Conservation (phyloP, 2,888 invertebrate genomes). For the Tipula vernalis region DNA sequence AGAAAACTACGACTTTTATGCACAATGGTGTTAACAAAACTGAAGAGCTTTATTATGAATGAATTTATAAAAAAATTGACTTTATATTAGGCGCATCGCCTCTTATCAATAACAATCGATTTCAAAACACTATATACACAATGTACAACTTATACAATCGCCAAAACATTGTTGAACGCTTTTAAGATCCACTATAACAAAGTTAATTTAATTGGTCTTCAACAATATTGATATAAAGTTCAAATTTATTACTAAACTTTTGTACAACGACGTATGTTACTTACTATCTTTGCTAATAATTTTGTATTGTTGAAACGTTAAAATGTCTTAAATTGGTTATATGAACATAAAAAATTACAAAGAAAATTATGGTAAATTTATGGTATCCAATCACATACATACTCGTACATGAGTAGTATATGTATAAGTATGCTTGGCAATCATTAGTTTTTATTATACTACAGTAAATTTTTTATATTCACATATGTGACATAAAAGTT, state of each 20-base stretch:
- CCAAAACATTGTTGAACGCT: no score
- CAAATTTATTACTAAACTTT: not conserved
- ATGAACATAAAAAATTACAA: not conserved
- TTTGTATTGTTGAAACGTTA: not conserved
- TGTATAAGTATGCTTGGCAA: not conserved
- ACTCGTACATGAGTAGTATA: not conserved
- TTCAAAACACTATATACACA: no score
- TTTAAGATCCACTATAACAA: not conserved
- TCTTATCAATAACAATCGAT: no score
- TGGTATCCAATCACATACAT: not conserved
- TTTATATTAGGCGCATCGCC: no score
- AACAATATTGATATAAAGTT: not conserved
- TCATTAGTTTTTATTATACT: not conserved
- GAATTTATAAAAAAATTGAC: no score
- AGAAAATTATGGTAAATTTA: not conserved
- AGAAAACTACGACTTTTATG: no score
- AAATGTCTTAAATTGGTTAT: not conserved
- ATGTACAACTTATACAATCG: no score
- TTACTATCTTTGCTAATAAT: not conserved
- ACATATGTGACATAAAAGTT: not conserved
- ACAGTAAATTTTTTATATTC: not conserved
- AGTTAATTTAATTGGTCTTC: not conserved
- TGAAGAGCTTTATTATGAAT: no score
- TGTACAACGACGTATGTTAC: not conserved
- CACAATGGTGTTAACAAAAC: no score